Evolutionary conservation across 1,140 invertebrate species (phyloP).

Genomic region (Thaumatotibia leucotreta): DNA sequence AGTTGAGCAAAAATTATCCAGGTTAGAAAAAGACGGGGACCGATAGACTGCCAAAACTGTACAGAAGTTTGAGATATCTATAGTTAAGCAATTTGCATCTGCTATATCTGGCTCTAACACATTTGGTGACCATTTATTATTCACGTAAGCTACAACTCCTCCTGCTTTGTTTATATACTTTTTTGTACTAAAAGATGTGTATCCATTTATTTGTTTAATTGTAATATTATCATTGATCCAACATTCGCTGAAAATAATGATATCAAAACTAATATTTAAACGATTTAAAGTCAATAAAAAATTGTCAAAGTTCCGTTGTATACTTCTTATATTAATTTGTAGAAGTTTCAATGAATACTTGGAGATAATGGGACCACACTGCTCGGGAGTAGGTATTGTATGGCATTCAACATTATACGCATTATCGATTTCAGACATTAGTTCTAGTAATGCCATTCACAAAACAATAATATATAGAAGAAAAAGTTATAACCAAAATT

Average conservation of each 20-base stretch:
- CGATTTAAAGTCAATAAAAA: neutral
- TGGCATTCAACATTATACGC: neutral
- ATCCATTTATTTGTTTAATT: constrained; percentile 8
- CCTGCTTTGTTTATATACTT: constrained; percentile 16
- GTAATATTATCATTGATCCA: neutral
- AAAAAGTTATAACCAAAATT: too few relatives aligned
- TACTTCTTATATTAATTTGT: constrained; percentile 18
- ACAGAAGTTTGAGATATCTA: neutral
- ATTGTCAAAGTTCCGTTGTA: constrained; percentile 15
- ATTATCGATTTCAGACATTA: neutral
- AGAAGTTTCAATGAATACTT: constrained; percentile 5
- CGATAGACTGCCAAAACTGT: constrained; percentile 12
- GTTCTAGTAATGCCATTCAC: neutral
- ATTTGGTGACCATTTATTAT: neutral
- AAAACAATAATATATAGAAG: neutral
- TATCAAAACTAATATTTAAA: constrained; percentile 3
- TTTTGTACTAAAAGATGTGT: neutral
- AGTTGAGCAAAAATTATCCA: neutral
- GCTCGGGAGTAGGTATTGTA: neutral
- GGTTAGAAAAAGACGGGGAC: constrained; percentile 14
- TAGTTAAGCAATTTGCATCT: constrained; percentile 8
- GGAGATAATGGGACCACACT: neutral
- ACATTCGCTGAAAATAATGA: constrained; percentile 16
- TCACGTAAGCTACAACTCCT: constrained; percentile 13
- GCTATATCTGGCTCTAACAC: neutral